A percentile compares a stretch with the other conserved stretches of the same genome.
phyloP scores from a whole-genome alignment of 2,113 vertebrate species.

The Bujurquina vittata region DNA sequence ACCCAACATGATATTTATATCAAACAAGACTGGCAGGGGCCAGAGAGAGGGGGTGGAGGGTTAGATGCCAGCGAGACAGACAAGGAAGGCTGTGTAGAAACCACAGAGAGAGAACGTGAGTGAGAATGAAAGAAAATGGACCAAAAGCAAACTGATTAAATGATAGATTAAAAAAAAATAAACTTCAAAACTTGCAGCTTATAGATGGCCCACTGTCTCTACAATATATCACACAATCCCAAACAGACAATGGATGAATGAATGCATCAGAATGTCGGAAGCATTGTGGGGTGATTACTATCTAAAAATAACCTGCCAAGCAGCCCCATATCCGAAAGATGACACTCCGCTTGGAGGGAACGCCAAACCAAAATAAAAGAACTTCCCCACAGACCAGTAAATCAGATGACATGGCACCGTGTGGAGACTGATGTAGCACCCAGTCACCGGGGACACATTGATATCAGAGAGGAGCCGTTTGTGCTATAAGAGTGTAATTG shows the following conservation, averaged over 20 bases:
- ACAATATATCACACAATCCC: neutral
- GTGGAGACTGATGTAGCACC: slow-evolving; percentile 55
- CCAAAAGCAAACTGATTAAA: slow-evolving; percentile 7
- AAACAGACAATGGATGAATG: slow-evolving; percentile 29
- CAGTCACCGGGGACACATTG: slow-evolving; percentile 58
- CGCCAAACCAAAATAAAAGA: slow-evolving; percentile 78
- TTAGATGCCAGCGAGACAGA: slow-evolving; percentile 37
- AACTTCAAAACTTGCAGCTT: neutral
- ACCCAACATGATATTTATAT: slow-evolving; percentile 74
- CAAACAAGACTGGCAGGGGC: slow-evolving; percentile 66
- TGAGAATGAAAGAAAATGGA: slow-evolving; percentile 6
- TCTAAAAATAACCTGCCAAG: slow-evolving; percentile 67
- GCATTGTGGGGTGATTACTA: slow-evolving; percentile 51
- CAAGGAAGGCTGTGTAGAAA: slow-evolving; percentile 18
- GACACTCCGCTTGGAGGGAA: slow-evolving; percentile 66
- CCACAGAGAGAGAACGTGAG: neutral
- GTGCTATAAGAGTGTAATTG: slow-evolving; percentile 21
- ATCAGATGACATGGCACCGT: slow-evolving; percentile 70
- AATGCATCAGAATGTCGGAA: slow-evolving; percentile 39
- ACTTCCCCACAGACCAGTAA: slow-evolving; percentile 70
- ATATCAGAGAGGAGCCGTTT: slow-evolving; percentile 30
- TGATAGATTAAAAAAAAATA: neutral
- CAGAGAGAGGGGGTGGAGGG: slow-evolving; percentile 38
- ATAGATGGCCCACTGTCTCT: neutral
- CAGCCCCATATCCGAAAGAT: slow-evolving; percentile 69